Conservation (phyloP, 2,113 vertebrate species). For the Plectropomus leopardus region DNA sequence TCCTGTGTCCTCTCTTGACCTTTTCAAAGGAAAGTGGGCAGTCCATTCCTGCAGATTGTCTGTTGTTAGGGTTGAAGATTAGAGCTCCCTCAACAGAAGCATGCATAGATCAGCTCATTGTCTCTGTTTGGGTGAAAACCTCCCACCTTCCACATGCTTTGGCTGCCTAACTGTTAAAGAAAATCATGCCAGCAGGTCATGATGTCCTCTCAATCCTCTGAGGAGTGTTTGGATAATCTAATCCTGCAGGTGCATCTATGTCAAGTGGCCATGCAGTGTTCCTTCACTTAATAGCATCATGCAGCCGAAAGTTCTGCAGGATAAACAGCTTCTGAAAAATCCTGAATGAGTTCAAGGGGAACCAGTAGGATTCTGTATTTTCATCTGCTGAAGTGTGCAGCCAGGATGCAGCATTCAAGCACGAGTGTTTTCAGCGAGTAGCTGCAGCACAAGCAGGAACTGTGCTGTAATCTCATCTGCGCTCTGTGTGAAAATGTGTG, state of each 20-base stretch:
- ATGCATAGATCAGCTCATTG: slow-evolving; percentile 20
- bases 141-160: background rate
- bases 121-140: background rate
- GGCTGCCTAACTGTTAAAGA: background rate
- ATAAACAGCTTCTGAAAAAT: background rate
- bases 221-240: background rate
- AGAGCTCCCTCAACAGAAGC: slow-evolving; percentile 8
- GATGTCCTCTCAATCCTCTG: background rate
- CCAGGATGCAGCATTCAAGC: background rate
- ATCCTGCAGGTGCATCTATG: background rate
- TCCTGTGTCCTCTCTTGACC: slow-evolving; percentile 27
- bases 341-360: background rate
- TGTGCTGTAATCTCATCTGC: background rate
- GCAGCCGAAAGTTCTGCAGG: background rate
- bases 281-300: background rate
- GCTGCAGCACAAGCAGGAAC: background rate
- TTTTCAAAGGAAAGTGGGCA: slow-evolving; percentile 4
- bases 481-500: background rate
- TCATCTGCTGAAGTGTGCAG: background rate
- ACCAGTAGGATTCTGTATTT: no score
- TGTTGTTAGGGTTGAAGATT: slow-evolving; percentile 21
- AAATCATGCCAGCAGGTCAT: background rate
- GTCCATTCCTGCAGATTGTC: background rate
- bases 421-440: background rate
- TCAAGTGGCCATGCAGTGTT: background rate